These are phyloP conservation scores for Morphnarchus princeps DNA, from an alignment of 2,113 vertebrate species.

Conservation along the genomic window DNA sequence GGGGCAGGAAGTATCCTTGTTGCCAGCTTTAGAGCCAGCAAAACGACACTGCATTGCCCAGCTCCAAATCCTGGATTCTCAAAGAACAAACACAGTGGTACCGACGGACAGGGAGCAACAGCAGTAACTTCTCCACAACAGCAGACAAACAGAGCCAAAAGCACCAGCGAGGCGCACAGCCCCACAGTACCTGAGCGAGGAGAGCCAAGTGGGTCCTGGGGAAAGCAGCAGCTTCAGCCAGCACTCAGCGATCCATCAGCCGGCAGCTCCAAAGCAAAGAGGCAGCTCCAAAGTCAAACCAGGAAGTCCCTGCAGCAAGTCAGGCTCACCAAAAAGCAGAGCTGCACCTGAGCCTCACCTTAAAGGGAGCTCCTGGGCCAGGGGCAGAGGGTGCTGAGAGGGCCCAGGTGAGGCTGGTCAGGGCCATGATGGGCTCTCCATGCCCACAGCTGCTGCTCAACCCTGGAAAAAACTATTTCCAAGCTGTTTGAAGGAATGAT, in stretches of 20 bases:
- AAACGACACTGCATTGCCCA: fast-evolving
- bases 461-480: background rate
- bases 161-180: background rate
- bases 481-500: background rate
- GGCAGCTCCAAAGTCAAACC: background rate
- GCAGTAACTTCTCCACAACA: background rate
- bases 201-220: fast-evolving
- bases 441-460: background rate
- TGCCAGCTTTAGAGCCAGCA: background rate
- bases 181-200: background rate
- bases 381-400: background rate
- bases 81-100: background rate
- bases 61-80: background rate
- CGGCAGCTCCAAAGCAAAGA: background rate
- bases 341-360: fast-evolving
- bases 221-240: background rate
- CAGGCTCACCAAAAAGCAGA: background rate
- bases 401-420: background rate
- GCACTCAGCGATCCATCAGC: fast-evolving
- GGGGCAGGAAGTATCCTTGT: background rate
- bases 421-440: background rate
- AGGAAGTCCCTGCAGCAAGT: background rate
- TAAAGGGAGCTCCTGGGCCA: background rate
- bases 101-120: background rate
- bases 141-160: background rate